phyloP scores from a whole-genome alignment of 2,888 invertebrate species.

The Acronicta aceris region DNA sequence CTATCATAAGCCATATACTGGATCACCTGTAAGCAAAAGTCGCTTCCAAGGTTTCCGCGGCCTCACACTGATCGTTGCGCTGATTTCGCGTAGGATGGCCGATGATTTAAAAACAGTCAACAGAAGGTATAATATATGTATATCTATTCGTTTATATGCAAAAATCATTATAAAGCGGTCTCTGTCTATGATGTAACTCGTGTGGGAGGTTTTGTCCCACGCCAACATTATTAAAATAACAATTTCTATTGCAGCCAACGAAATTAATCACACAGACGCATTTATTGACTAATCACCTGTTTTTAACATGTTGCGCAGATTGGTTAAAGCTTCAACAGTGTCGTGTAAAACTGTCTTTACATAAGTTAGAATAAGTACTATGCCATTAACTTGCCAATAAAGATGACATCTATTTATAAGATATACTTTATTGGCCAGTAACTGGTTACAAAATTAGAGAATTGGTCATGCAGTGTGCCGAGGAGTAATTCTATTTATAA shows the following conservation, averaged over 20 bases:
- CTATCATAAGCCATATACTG: slow-evolving; percentile 39
- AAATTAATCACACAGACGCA: slow-evolving; percentile 40
- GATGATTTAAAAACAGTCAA: slow-evolving; percentile 60
- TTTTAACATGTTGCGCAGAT: slow-evolving; percentile 35
- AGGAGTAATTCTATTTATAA: slow-evolving; percentile 79
- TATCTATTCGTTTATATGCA: slow-evolving; percentile 32
- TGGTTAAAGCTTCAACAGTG: slow-evolving; percentile 33
- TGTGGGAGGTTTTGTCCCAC: slow-evolving; percentile 55
- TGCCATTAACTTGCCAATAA: slow-evolving; percentile 50
- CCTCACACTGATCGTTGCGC: slow-evolving; percentile 65
- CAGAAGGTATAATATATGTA: slow-evolving; percentile 39
- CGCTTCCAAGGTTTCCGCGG: slow-evolving; percentile 61
- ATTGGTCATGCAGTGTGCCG: slow-evolving; percentile 80
- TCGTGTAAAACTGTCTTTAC: slow-evolving; percentile 36
- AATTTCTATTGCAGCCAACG: slow-evolving; percentile 29
- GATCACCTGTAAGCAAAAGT: slow-evolving; percentile 59
- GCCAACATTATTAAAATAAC: slow-evolving; percentile 43
- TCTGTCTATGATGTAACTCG: slow-evolving; percentile 52
- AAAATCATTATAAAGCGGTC: slow-evolving; percentile 55
- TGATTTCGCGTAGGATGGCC: slow-evolving; percentile 61
- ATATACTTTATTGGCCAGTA: slow-evolving; percentile 55
- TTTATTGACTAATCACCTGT: slow-evolving; percentile 44
- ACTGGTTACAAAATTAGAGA: slow-evolving; percentile 79
- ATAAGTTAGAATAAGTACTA: slow-evolving; percentile 37
- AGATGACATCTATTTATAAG: slow-evolving; percentile 58